Percentiles rank a stretch among this genome's conserved stretches.
These are phyloP conservation scores for Caenorhabditis drosophilae DNA, from an alignment of 2,888 invertebrate species.

Conservation along the genomic window DNA sequence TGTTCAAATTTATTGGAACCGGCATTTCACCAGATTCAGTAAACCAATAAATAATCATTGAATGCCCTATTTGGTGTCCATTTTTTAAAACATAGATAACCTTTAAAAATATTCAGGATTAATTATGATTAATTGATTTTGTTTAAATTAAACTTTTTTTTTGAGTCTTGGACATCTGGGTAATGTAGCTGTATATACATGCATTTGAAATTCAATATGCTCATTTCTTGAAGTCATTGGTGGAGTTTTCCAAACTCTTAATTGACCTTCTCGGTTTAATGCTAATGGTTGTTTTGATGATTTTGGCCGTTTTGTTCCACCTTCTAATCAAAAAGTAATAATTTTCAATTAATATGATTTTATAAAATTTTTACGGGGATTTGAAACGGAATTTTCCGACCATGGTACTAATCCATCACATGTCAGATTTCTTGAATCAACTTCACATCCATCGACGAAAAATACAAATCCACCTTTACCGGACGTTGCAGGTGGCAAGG, in stretches of 20 bases:
- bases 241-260: constrained; percentile 34
- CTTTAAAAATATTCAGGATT: constrained; percentile 12
- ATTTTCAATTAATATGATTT: not conserved
- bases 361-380: constrained; percentile 16
- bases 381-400: constrained; percentile 37
- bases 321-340: constrained; percentile 9
- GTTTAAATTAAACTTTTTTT: constrained; percentile 41
- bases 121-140: no score
- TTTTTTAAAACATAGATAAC: constrained; percentile 46
- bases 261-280: constrained; percentile 31
- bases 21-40: constrained; percentile 50
- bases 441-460: constrained; percentile 47
- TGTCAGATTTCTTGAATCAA: constrained; percentile 50
- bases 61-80: constrained; percentile 44
- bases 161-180: constrained; percentile 49
- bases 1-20: constrained; percentile 22
- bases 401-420: constrained; percentile 53
- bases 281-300: constrained; percentile 30
- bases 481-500: constrained; percentile 40
- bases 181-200: constrained; percentile 49
- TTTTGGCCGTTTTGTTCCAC: constrained; percentile 30
- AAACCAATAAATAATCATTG: constrained; percentile 51
- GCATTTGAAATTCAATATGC: constrained; percentile 37
- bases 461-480: constrained; percentile 45
- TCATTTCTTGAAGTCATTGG: constrained; percentile 6